phyloP scores from a whole-genome alignment of 2,113 vertebrate genomes.

The Aix galericulata region DNA sequence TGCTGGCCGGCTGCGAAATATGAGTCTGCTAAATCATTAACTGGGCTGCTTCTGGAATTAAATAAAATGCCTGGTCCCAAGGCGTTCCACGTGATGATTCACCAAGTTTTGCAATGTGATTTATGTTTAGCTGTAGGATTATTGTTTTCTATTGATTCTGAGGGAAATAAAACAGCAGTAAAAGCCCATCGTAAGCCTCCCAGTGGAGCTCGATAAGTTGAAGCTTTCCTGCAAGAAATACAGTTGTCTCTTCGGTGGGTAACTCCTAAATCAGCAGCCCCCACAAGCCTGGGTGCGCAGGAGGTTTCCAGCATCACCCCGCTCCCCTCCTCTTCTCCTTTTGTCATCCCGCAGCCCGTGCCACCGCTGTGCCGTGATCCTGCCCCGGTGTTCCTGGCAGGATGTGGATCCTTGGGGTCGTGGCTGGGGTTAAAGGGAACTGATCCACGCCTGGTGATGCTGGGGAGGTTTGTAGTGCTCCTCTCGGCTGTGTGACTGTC shows the following conservation, averaged over 20 bases:
- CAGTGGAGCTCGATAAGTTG: neutral
- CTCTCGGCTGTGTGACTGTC: rapidly evolving
- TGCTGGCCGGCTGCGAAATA: neutral
- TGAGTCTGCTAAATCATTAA: neutral
- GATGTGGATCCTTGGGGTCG: rapidly evolving
- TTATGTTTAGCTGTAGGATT: neutral
- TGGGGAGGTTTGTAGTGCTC: neutral
- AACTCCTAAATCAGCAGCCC: rapidly evolving
- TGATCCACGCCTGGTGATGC: rapidly evolving
- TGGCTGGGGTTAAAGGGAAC: neutral
- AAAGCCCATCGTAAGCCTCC: neutral
- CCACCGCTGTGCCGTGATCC: neutral
- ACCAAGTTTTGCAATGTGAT: neutral
- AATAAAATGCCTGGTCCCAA: neutral
- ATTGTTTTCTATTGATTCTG: slow-evolving; percentile 43
- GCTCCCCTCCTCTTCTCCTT: neutral
- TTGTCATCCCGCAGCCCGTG: neutral
- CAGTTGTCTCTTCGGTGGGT: neutral
- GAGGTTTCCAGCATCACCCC: rapidly evolving
- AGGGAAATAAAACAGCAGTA: slow-evolving; percentile 8
- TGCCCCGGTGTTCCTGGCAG: neutral
- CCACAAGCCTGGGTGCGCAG: neutral
- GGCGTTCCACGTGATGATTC: neutral
- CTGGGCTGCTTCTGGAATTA: neutral
- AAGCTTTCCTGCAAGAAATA: slow-evolving; percentile 2